Evolutionary conservation across 2,888 invertebrate genomes (phyloP), one percentile per base, ranked within the genome.

Genomic region (Fragum fragum): DNA sequence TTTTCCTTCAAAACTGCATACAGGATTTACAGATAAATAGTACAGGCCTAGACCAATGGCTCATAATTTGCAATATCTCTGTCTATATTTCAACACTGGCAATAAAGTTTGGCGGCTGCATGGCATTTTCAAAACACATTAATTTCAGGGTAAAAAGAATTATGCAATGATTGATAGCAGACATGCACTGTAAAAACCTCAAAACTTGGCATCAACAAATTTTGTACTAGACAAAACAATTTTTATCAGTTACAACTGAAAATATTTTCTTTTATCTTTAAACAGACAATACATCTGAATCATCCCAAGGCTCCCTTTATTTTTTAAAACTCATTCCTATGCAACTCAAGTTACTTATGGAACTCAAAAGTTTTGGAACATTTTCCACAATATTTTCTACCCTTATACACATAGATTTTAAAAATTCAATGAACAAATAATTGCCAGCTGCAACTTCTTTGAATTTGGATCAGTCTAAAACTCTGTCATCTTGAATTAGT

Each of bases 201-300:
- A 42, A 66, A 18, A 47, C 47, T 66, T 66, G 66, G 66, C 66
- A 42, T 66, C 42, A 23, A 66, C 66, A 66, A 39, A 39, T 39
- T 66, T 47, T 23, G 36, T 42, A 23, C 66, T 36, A 66, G 66
- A 66, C 66, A 66, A 66, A 66, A 66, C 42, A 66, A 66, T 36
- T 42, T 42, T 66, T 39, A 36, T 36, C 42, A 14, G 36, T 42
- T 23, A 21, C 21, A 26, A 1, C 9, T 42, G 66, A 42, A 26
- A 66, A 42, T 7, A 47, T 47, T 47, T 47, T 14, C 14, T 47
- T 47, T 47, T 9, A 9, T 16, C 14, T 47, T 47, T 3, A 9
- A 47, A 5, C n/a, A 47, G 47, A 47, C 47, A 47, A 47, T 47
- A 14, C 47, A 47, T 18, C 14, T 47, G 47, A 47, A 47, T 47